Percentiles rank a stretch among this genome's conserved stretches.
Evolutionary conservation across 2,113 vertebrate genomes (phyloP).

Genomic region (Aptenodytes patagonicus): DNA sequence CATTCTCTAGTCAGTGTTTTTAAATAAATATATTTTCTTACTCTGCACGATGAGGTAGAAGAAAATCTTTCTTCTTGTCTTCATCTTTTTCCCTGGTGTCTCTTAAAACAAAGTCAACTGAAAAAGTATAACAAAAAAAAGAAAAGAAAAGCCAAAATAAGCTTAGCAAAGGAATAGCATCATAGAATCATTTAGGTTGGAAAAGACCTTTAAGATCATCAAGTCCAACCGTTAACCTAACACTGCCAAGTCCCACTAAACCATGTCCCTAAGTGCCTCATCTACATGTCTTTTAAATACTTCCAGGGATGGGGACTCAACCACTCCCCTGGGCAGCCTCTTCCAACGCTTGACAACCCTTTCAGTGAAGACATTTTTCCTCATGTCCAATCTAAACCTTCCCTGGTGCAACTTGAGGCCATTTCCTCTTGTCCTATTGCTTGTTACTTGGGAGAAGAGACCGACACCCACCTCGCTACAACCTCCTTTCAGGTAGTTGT

Average conservation of each 20-base stretch:
- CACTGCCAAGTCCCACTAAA: background rate
- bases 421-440: too few relatives aligned
- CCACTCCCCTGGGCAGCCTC: background rate
- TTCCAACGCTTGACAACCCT: too few relatives aligned
- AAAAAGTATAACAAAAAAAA: background rate
- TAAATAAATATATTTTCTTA: constrained; percentile 60
- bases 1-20: background rate
- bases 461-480: background rate
- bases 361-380: too few relatives aligned
- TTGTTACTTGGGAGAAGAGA: too few relatives aligned
- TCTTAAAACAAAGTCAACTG: constrained; percentile 86
- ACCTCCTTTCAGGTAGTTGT: background rate
- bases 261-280: fast-evolving
- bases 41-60: constrained; percentile 82
- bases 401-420: too few relatives aligned
- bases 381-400: too few relatives aligned
- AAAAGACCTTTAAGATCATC: background rate
- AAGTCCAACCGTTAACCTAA: background rate
- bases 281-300: background rate
- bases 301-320: background rate
- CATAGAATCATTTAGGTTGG: background rate
- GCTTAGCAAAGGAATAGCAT: background rate
- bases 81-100: constrained; percentile 74
- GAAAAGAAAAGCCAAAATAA: background rate
- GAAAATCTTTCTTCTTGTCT: constrained; percentile 40